Evolutionary conservation across 2,797 vertebrate genomes (phyloP).

Genomic region (Sebastes matsubarae): DNA sequence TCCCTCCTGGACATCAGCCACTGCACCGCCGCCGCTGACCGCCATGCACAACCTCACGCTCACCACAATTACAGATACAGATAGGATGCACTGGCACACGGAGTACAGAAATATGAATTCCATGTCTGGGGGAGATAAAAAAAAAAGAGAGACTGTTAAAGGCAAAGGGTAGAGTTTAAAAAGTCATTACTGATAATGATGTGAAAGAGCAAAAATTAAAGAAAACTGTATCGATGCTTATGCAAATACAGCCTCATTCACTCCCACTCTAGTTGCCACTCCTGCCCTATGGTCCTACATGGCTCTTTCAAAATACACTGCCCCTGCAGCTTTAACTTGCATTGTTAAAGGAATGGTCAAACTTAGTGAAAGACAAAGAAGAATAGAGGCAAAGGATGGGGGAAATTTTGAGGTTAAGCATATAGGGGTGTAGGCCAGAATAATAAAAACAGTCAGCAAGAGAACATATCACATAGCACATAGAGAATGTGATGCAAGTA

Average conservation of each 20-base stretch:
- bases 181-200: conserved; percentile 1
- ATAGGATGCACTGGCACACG: conserved; percentile 73
- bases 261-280: conserved; percentile 7
- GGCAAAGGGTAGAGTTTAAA: background rate
- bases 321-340: conserved; percentile 19
- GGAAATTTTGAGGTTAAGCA: conserved; percentile 43
- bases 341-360: conserved; percentile 23
- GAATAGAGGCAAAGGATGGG: conserved; percentile 7
- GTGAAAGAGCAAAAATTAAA: background rate
- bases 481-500: conserved; percentile 46
- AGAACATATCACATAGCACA: background rate
- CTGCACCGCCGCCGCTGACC: conserved; percentile 9
- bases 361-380: conserved; percentile 21
- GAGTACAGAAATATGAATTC: conserved; percentile 74
- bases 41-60: conserved; percentile 76
- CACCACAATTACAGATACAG: conserved; percentile 62
- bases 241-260: conserved; percentile 32
- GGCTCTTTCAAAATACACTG: conserved; percentile 12
- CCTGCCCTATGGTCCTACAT: conserved; percentile 7
- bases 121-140: conserved; percentile 63
- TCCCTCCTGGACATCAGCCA: background rate
- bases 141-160: conserved; percentile 2
- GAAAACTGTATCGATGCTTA: conserved; percentile 8
- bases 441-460: conserved; percentile 27
- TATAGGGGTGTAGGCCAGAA: conserved; percentile 28